Evolutionary conservation across 2,113 vertebrate species (phyloP).

Genomic region (Gadus chalcogrammus): DNA sequence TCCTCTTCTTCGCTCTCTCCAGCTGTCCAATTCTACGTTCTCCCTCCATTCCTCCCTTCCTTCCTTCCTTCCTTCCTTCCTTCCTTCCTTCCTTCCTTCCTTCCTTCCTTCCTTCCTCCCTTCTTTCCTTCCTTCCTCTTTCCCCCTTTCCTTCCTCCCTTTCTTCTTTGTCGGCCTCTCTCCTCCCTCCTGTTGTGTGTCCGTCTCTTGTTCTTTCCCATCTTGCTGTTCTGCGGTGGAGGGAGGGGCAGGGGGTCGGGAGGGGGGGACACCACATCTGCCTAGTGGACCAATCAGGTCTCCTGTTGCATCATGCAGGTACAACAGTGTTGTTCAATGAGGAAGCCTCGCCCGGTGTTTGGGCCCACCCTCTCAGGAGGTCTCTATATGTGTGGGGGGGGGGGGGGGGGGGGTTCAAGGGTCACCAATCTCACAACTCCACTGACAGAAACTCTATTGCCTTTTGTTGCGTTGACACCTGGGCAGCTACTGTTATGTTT

Average conservation of each 20-base stretch:
- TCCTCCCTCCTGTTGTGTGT: not conserved
- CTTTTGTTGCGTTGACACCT: no score
- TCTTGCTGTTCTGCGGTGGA: conserved; percentile 18
- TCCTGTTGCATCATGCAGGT: conserved; percentile 27
- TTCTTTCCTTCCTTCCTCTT: conserved; percentile 3
- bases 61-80: conserved; percentile 3
- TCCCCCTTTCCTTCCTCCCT: not conserved
- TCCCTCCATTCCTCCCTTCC: conserved; percentile 8
- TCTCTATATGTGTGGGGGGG: not conserved
- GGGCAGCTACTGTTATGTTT: no score
- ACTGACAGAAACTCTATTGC: conserved; percentile 8
- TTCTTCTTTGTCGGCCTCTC: conserved; percentile 6
- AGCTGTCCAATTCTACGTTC: conserved; percentile 14
- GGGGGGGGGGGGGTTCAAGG: conserved; percentile 14
- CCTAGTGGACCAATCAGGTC: conserved; percentile 31
- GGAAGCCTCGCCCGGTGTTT: conserved; percentile 1
- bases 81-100: not conserved
- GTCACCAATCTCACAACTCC: conserved; percentile 14
- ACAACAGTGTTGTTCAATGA: conserved; percentile 52
- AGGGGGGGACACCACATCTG: not conserved
- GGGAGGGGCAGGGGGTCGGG: no score
- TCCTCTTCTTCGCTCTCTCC: conserved; percentile 21
- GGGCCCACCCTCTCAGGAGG: conserved; percentile 12
- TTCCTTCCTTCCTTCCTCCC: conserved; percentile 7
- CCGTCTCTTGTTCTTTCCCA: conserved; percentile 43